Base-by-base conservation (phyloP, 2,888 invertebrate species). In the Drosophila borborema region DNA sequence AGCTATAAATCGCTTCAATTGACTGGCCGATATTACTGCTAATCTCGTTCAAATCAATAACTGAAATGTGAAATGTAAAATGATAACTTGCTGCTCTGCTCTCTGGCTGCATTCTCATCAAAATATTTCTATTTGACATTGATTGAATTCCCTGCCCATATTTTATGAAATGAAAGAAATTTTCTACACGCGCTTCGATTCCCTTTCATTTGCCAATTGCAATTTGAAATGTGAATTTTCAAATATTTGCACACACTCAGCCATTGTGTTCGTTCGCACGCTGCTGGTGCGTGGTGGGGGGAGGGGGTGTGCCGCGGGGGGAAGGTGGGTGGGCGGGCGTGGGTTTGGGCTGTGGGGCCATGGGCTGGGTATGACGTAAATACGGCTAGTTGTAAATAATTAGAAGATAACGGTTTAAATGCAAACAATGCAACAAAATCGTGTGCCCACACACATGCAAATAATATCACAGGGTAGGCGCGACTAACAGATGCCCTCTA, bases 381-480 rank as follows among this genome's bases (percentile, higher is more conserved):
- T 70, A 62, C 59, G 63, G 84, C 67, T 71, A 79, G 74, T 82
- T 85, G 90, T 90, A 90, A 89, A 89, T 84, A 84, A 88, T 90
- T 84, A 88, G 88, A 59, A 72, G 84, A 84, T 84, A 84, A 87
- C 90, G 63, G 58, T 36, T 68, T 53, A 65, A 68, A 67, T 49
- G 43, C 64, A 74, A 77, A 89, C 74, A 89, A 84, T 78, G 68
- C 64, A 41, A 78, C 67, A 60, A 58, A 46, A 58, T 43, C 36
- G 55, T 41, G n/a, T 10, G 34, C 54, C 20, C 3, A 38, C 36
- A 16, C 1, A 36, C 20, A 23, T 16, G 16, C 9, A 16, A 23
- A 20, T 6, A 8, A 3, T 3, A 7, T 12, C 12, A 3, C 2
- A 2, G n/a, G n/a, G 14, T 2, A 4, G 38, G 55, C 41, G 7